phyloP scores from a whole-genome alignment of 2,113 vertebrate species.

The Merops nubicus region DNA sequence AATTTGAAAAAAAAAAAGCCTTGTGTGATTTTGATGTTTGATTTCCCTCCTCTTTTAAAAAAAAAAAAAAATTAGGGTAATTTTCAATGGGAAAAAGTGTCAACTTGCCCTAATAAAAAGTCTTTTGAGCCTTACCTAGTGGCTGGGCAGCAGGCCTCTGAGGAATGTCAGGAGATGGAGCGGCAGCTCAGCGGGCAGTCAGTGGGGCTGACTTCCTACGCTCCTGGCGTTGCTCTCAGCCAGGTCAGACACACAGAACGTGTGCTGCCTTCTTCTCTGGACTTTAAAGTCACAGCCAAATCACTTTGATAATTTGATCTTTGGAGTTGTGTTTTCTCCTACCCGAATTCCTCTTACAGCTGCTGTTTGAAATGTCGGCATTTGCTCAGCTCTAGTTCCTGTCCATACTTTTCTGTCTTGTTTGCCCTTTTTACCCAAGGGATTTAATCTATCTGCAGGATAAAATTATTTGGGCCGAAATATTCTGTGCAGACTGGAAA shows the following conservation, averaged over 20 bases:
- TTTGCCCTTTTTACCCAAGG: not conserved
- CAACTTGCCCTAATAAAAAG: not conserved
- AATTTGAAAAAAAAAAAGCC: not conserved
- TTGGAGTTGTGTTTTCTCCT: not conserved
- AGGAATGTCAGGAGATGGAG: slow-evolving; percentile 33
- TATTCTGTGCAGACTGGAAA: not conserved
- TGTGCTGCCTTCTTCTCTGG: not conserved
- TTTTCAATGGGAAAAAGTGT: not conserved
- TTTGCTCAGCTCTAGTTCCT: not conserved
- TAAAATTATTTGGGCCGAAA: not conserved
- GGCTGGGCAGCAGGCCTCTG: not conserved
- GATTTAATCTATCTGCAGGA: not conserved
- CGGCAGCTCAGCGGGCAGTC: not conserved
- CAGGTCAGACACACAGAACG: not conserved
- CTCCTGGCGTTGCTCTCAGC: not conserved
- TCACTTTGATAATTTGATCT: not conserved
- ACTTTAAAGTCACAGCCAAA: not conserved
- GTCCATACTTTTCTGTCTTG: not conserved
- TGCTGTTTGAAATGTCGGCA: not conserved
- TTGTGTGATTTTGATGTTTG: not conserved
- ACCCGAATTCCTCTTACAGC: not conserved
- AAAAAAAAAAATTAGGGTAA: not conserved
- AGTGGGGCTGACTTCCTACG: not conserved
- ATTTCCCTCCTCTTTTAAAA: not conserved
- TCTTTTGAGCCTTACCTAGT: not conserved